Evolutionary conservation across 2,797 vertebrate species (phyloP), one percentile per base, ranked within the genome.

Genomic region (Catostomus latipinnis): DNA sequence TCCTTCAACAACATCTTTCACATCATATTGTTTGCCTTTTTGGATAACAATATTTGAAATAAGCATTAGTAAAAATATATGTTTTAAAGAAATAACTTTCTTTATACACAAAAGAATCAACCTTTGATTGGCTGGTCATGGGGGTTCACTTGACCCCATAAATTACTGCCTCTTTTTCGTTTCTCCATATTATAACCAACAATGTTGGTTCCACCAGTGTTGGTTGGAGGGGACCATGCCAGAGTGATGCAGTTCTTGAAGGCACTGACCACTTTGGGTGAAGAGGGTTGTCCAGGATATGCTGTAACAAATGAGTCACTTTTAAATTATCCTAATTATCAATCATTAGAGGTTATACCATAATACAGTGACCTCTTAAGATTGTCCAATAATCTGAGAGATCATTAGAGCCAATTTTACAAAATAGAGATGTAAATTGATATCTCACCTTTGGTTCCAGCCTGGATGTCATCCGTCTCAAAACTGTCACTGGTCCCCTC

Each of bases 101-200:
- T 34, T 34, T 34, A 34, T 34, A 34, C 34, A 52, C 0, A 34
- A 50, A 60, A 60, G 8, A 62, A 34, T 7, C 7, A 65, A 96
- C 96, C 96, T 84, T 81, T 88, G 75, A 95, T 74, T 0, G 91
- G 95, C 68, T 88, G 77, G 0, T 89, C 90, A 1, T 85, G 90
- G 46, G 83, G 87, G 71, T 93, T 91, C 73, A 95, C 93, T 6
- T 90, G 84, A n/a, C 88, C 81, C 96, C 96, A 98, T 45, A 91
- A 83, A 56, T 88, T 90, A 67, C 95, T 95, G 0, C 96, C 96
- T 18, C 92, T 94, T 88, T 96, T 96, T 76, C 95, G 92, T 83
- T 96, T 97, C 73, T 97, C 96, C 9, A 96, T 7, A 0, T 92
- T 85, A 85, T 97, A 97, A 46, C 96, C 96, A 73, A 94, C 82